Percentiles rank a stretch among this genome's conserved stretches.
Conservation (phyloP, 2,888 invertebrate genomes). For the Acronicta aceris region DNA sequence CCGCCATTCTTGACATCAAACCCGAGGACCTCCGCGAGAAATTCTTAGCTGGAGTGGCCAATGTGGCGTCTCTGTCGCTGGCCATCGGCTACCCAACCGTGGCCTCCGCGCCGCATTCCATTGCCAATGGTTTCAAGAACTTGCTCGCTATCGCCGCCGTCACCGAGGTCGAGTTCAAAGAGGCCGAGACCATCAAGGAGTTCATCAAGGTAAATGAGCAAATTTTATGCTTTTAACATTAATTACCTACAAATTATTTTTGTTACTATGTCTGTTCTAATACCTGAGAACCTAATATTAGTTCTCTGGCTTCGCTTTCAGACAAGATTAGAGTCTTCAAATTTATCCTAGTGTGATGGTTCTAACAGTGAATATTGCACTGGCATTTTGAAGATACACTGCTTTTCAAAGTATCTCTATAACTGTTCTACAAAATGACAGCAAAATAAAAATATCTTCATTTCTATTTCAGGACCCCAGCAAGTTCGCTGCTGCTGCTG, state of each 20-base stretch:
- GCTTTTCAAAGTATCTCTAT: conserved; percentile 41
- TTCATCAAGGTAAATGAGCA: conserved; percentile 92
- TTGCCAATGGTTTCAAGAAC: conserved; percentile 99
- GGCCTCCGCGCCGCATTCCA: conserved; percentile 99
- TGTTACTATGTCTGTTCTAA: conserved; percentile 72
- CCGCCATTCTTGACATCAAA: conserved; percentile 99
- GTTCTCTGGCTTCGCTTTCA: conserved; percentile 77
- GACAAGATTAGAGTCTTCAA: conserved; percentile 75
- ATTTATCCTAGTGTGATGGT: conserved; percentile 80
- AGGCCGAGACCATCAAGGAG: conserved; percentile 97
- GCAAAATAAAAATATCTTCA: background rate
- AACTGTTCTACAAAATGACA: conserved; percentile 24
- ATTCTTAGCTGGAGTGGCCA: conserved; percentile 98
- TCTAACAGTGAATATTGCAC: conserved; percentile 67
- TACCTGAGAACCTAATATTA: conserved; percentile 64
- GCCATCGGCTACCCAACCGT: conserved; percentile 98
- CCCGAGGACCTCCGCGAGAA: conserved; percentile 97
- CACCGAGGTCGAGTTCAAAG: conserved; percentile 98
- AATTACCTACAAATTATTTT: conserved; percentile 15
- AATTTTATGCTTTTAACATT: conserved; percentile 53
- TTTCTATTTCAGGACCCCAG: conserved; percentile 93
- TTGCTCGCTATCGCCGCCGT: conserved; percentile 98
- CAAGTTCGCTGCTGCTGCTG: conserved; percentile 92
- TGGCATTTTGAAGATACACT: conserved; percentile 78
- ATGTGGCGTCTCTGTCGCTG: conserved; percentile 97